Percentiles rank a stretch among this genome's conserved stretches.
phyloP scores from a whole-genome alignment of 1,140 invertebrate species.

The Bombus sylvicola region DNA sequence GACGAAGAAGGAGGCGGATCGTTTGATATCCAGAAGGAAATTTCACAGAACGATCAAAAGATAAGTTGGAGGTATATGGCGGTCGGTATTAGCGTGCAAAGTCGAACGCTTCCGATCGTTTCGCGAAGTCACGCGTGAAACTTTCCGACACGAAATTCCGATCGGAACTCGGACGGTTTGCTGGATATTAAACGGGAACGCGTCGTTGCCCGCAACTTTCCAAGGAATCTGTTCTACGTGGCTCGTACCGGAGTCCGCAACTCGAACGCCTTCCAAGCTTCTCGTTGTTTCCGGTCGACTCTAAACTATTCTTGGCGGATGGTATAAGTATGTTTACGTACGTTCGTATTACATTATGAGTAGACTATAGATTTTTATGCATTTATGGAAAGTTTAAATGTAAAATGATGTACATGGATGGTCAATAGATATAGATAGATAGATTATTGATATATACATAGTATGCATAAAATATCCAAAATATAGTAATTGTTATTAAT shows the following conservation, averaged over 20 bases:
- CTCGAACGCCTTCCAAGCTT: not conserved
- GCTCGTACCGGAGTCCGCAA: not conserved
- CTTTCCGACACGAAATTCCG: slow-evolving; percentile 46
- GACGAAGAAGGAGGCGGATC: not conserved
- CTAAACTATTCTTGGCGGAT: not conserved
- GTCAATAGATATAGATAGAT: too few relatives aligned
- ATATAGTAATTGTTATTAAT: too few relatives aligned
- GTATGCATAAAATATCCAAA: too few relatives aligned
- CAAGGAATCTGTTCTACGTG: slow-evolving; percentile 40
- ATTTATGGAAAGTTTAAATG: too few relatives aligned
- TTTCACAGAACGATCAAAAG: slow-evolving; percentile 18
- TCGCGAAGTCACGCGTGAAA: slow-evolving; percentile 52
- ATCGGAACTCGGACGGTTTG: slow-evolving; percentile 34
- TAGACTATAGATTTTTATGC: too few relatives aligned
- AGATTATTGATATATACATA: too few relatives aligned
- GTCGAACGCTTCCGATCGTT: slow-evolving; percentile 41
- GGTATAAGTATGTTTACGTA: too few relatives aligned
- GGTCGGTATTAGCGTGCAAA: slow-evolving; percentile 16
- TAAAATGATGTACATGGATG: too few relatives aligned
- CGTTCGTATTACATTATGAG: too few relatives aligned
- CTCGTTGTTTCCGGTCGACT: not conserved
- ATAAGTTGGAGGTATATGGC: slow-evolving; percentile 6
- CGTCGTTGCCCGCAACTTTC: slow-evolving; percentile 33
- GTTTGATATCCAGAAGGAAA: not conserved
- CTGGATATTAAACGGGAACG: slow-evolving; percentile 46